Base-by-base conservation (phyloP, 1,140 invertebrate species). In the Elymnias hypermnestra region DNA sequence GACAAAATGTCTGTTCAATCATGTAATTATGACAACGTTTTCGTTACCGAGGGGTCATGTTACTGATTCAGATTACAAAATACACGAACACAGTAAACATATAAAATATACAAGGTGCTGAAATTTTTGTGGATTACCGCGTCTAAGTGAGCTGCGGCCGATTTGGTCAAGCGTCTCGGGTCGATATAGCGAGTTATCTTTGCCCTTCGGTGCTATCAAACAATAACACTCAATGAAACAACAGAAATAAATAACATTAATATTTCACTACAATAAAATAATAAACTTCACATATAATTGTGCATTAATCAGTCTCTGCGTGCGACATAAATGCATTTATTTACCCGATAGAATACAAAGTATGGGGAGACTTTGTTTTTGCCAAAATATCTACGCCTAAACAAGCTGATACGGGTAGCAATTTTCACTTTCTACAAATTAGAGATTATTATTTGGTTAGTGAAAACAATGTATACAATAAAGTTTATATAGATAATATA, bases 301-400 rank as follows among this genome's bases (percentile, higher is more conserved):
- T 53, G 54, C 40, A 22, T 7, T 23, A 13, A 26, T 21, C 12
- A 35, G 12, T 25, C 5, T 60, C 28, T 36, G 65, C 69, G 77
- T 82, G 77, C 57, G 25, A 58, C 53, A 63, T 57, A 69, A 62
- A 64, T 66, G 51, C 68, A 63, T 60, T 72, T 73, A 82, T 76
- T 84, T 85, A 85, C 82, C 82, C 75, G 75, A 37, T 63, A 66
- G 41, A 66, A 54, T 47, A 68, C 35, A 71, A 45, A 63, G 63
- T 63, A 66, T 45, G 81, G 78, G 36, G 68, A 68, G 38, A 85
- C 66, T 85, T 78, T 82, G 63, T 83, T 85, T 81, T 78, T 82
- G 61, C 73, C 73, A 66, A 83, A 82, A 73, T 79, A 82, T 79
- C 75, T 83, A 74, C 78, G 77, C 51, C 72, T 83, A 77, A 83